Conservation (phyloP, 1,140 invertebrate species). For the Palaemon carinicauda region DNA sequence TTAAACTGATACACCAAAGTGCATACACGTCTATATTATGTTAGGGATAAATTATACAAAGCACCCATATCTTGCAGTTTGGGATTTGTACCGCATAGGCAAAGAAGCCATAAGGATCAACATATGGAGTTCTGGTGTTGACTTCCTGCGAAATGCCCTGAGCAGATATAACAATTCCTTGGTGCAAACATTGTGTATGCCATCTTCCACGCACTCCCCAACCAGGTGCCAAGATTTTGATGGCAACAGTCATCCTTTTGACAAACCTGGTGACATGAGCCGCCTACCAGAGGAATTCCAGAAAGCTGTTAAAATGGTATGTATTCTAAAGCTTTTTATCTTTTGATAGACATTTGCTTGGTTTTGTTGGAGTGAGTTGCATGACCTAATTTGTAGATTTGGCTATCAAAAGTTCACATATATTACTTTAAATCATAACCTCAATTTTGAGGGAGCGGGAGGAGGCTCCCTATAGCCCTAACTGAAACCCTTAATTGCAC, state of each 20-base stretch:
- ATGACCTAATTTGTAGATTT: no score
- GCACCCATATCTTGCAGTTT: background rate
- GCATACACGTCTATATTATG: no score
- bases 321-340: background rate
- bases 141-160: conserved; percentile 11
- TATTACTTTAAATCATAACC: no score
- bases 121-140: conserved; percentile 11
- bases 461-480: no score
- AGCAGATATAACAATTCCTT: background rate
- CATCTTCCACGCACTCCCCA: background rate
- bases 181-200: background rate
- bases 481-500: no score
- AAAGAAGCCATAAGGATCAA: background rate
- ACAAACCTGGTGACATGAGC: background rate
- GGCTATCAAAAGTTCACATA: no score
- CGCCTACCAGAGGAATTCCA: background rate
- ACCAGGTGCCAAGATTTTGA: background rate
- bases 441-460: no score
- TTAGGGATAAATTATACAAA: no score
- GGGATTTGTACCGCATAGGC: conserved; percentile 12
- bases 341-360: no score
- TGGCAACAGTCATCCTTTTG: background rate
- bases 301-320: conserved; percentile 12
- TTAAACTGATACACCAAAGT: no score
- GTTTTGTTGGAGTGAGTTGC: no score